phyloP scores from a whole-genome alignment of 1,140 invertebrate genomes.

The Xylocopa sonorina region DNA sequence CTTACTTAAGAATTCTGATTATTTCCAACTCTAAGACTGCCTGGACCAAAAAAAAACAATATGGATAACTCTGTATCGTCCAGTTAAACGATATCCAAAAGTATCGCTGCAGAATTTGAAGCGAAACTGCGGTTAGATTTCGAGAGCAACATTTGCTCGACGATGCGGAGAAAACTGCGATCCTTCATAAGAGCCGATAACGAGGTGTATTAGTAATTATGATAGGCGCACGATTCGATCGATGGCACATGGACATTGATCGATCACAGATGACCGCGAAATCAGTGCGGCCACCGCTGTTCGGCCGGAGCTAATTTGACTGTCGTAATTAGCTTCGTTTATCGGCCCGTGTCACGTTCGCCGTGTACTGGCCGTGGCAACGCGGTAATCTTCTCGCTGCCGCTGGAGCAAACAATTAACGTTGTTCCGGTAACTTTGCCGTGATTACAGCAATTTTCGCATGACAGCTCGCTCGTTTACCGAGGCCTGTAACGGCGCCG shows the following conservation, averaged over 20 bases:
- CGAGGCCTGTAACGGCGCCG: slow-evolving; percentile 24
- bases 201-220: slow-evolving; percentile 23
- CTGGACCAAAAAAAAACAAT: too few species aligned
- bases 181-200: slow-evolving; percentile 1
- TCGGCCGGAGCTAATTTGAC: slow-evolving; percentile 57
- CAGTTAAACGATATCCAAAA: not conserved
- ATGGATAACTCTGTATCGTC: not conserved
- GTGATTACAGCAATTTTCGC: slow-evolving; percentile 71
- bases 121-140: not conserved
- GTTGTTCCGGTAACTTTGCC: slow-evolving; percentile 64
- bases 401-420: slow-evolving; percentile 70
- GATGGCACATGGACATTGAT: slow-evolving; percentile 37
- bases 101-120: not conserved
- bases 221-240: slow-evolving; percentile 30
- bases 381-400: slow-evolving; percentile 52
- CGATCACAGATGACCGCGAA: slow-evolving; percentile 34
- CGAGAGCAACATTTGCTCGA: not conserved
- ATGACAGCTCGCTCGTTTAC: slow-evolving; percentile 53
- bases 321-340: slow-evolving; percentile 69
- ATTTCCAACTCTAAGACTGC: too few species aligned
- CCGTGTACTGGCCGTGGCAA: slow-evolving; percentile 40
- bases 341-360: slow-evolving; percentile 56
- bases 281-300: slow-evolving; percentile 28
- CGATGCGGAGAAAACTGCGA: not conserved
- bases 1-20: too few species aligned